Base-by-base conservation (phyloP, 2,113 vertebrate genomes). In the Rhea pennata region DNA sequence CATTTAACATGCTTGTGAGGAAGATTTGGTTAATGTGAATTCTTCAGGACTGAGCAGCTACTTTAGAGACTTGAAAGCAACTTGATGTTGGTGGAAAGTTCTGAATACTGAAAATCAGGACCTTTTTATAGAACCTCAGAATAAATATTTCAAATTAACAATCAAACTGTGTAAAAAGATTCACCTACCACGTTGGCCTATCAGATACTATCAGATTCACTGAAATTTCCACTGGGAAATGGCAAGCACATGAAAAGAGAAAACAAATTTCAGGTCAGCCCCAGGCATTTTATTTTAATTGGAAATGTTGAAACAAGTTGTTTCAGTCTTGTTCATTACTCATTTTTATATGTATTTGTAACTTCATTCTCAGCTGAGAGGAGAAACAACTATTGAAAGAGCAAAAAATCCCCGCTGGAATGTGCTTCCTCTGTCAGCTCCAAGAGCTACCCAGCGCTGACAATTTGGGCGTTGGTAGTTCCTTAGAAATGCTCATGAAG, bases 231-330 rank as follows among this genome's bases (percentile, higher is more conserved):
- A 5, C 53, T 64, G 70, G 70, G 92, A 64, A 76, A 50, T 8
- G 29, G 48, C 10, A 36, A 59, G 87, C 39, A 73, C 73, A 73
- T 39, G 46, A 65, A 70, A 86, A 39, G 50, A 33, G 61, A 64
- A 90, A 92, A 88, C 42, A 82, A 82, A 85, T 81, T 70, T 65
- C 84, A 85, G 90, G 70, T 53, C 59, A 81, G 79, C 74, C 74
- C 65, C 78, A 48, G 53, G 53, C 24, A 0, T 31, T 94, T 42
- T 29, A 29, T 54, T 92, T 88, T 96, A 73, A 90, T 90, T 77
- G 90, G 62, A 85, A 81, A 82, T 50, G 81, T 15, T 44, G 74
- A 72, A 92, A 84, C 53, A 64, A 92, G 73, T 48, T 69, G 64
- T 67, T 89, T 69, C 84, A 75, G 66, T 44, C 76, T 83, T 29